A percentile compares a stretch with the other conserved stretches of the same genome.
phyloP scores from a whole-genome alignment of 1,140 invertebrate species.

The Drosophila triauraria region DNA sequence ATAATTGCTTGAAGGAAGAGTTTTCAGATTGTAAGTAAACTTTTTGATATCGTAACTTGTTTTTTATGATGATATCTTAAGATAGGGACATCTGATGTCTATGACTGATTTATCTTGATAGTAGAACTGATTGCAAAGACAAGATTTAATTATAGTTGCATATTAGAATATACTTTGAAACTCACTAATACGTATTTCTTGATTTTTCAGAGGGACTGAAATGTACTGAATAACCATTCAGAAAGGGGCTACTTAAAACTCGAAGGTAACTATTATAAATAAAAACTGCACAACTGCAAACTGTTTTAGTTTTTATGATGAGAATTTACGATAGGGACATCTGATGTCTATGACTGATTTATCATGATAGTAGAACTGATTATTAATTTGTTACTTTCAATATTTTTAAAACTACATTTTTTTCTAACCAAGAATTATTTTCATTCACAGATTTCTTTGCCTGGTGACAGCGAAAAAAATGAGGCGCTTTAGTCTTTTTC shows the following conservation, averaged over 20 bases:
- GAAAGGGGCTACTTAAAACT: neutral
- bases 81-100: slow-evolving; percentile 57
- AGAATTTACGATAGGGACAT: slow-evolving; percentile 42
- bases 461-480: neutral
- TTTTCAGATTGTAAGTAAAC: too few species aligned
- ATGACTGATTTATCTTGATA: slow-evolving; percentile 57
- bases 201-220: neutral
- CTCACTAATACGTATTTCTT: neutral
- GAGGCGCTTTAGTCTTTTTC: neutral
- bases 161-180: neutral
- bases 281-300: rapidly evolving
- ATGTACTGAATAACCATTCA: neutral
- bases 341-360: slow-evolving; percentile 57
- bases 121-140: slow-evolving; percentile 28
- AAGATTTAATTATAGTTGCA: neutral
- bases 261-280: neutral
- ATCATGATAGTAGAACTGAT: slow-evolving; percentile 52
- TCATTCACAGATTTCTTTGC: neutral
- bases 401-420: neutral
- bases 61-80: slow-evolving; percentile 20
- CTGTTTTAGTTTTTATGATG: slow-evolving; percentile 21
- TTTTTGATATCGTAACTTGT: neutral
- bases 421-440: neutral
- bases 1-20: too few species aligned
- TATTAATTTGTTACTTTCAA: neutral